These are phyloP conservation scores for Amblyraja radiata DNA, from an alignment of 2,797 vertebrate species.

Conservation along the genomic window DNA sequence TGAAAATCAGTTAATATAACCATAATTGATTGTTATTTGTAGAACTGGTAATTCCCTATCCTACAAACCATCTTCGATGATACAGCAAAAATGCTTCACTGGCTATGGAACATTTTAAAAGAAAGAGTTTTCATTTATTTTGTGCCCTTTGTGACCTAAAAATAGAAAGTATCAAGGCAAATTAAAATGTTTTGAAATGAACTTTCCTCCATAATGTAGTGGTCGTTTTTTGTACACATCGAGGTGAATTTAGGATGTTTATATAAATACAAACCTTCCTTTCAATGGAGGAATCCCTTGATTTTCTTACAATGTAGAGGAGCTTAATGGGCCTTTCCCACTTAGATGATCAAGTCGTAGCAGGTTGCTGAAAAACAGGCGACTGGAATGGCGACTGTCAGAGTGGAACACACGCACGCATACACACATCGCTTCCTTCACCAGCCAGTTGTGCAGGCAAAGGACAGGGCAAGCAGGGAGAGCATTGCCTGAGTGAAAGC, in stretches of 20 bases:
- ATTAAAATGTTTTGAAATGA: background rate
- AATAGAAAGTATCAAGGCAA: no score
- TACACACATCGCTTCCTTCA: no score
- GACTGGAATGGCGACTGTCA: no score
- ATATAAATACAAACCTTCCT: background rate
- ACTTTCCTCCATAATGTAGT: background rate
- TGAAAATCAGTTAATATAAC: background rate
- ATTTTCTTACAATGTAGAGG: background rate
- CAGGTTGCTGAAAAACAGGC: no score
- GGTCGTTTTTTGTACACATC: background rate
- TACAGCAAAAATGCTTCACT: no score
- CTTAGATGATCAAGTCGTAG: no score
- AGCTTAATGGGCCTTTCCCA: background rate
- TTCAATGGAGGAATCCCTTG: background rate
- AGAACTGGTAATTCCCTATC: background rate
- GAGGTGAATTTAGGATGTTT: background rate
- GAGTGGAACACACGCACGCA: no score
- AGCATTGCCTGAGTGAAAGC: no score
- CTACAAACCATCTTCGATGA: background rate
- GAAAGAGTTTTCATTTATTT: no score
- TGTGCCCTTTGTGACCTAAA: background rate
- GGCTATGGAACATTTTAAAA: no score
- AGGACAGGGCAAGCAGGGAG: no score
- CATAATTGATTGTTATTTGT: background rate
- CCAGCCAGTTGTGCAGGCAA: no score